These are phyloP conservation scores for Sebastes hubbsi DNA, from an alignment of 2,797 vertebrate species.

Conservation along the genomic window DNA sequence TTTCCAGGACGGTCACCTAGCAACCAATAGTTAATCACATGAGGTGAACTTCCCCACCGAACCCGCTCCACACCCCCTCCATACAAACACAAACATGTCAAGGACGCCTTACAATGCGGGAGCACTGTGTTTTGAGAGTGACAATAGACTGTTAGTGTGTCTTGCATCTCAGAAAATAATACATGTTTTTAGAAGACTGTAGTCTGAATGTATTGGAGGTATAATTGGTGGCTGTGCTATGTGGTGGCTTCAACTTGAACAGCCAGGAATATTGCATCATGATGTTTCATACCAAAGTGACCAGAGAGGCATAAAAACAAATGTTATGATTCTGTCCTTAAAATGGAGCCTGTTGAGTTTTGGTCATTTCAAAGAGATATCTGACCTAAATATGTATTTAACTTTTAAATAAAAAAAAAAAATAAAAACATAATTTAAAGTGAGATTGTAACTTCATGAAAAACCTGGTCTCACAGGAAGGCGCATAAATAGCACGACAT, in stretches of 20 bases:
- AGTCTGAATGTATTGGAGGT: not conserved
- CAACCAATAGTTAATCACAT: conserved; percentile 74
- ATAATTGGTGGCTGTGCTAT: not conserved
- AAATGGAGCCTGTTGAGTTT: not conserved
- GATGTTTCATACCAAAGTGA: not conserved
- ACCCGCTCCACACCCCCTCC: not conserved
- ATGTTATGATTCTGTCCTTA: not conserved
- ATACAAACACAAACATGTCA: conserved; percentile 19
- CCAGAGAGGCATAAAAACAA: not conserved
- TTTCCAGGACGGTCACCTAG: conserved; percentile 74
- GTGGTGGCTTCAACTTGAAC: not conserved
- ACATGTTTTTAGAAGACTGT: not conserved
- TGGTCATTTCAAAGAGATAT: not conserved
- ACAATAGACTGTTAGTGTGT: not conserved
- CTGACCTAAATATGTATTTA: not conserved
- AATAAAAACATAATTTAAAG: not conserved
- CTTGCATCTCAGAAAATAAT: not conserved
- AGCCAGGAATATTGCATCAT: not conserved
- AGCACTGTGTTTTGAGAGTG: not conserved
- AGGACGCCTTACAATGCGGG: not conserved
- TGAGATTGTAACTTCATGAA: not conserved
- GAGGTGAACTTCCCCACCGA: conserved; percentile 55
- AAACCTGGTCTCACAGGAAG: no score
- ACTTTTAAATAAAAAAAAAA: not conserved
- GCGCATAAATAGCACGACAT: no score